Evolutionary conservation across 1,140 invertebrate genomes (phyloP), one percentile per base, ranked within the genome.

Genomic region (Neodiprion lecontei): DNA sequence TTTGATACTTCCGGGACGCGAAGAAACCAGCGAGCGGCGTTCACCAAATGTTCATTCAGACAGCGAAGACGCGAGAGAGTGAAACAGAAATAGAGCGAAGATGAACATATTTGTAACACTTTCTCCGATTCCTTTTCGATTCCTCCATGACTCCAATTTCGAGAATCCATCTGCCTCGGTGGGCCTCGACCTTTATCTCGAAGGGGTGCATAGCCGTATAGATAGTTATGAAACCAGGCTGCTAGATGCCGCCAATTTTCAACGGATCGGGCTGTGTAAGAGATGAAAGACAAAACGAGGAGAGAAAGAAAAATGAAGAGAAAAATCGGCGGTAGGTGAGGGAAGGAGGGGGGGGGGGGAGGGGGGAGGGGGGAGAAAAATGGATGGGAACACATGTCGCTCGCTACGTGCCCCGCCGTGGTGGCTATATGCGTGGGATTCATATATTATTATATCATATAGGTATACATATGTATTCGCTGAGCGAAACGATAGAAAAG

Each of bases 371-470:
- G 72, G 78, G 78, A 82, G 75, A 80, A 77, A 79, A 78, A 81
- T 77, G 74, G 77, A 76, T 81, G 80, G 82, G 83, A 88, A 88
- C 87, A 88, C 85, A 88, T 88, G 87, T 88, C 87, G 87, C 82
- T 88, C 81, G 82, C 76, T 82, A 40, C 28, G 83, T 88, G 85
- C 80, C 87, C 87, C 87, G 86, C 78, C 77, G 87, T 82, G 86
- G 83, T 79, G 78, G 81, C 82, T 85, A 84, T 82, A 83, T 88
- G 85, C 87, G 86, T 88, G 84, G 85, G 86, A 87, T 87, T 88
- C 86, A 85, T 88, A 82, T 83, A 84, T 84, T 81, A 80, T 61
- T 61, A 61, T 61, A 40, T 40, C 28, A 40, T 40, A 40, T 40
- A 40, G 28, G 28, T 40, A 40, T 40, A 40, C 28, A 40, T 40